These are phyloP conservation scores for Paraescarpia echinospica DNA, from an alignment of 1,140 invertebrate species.

Conservation along the genomic window DNA sequence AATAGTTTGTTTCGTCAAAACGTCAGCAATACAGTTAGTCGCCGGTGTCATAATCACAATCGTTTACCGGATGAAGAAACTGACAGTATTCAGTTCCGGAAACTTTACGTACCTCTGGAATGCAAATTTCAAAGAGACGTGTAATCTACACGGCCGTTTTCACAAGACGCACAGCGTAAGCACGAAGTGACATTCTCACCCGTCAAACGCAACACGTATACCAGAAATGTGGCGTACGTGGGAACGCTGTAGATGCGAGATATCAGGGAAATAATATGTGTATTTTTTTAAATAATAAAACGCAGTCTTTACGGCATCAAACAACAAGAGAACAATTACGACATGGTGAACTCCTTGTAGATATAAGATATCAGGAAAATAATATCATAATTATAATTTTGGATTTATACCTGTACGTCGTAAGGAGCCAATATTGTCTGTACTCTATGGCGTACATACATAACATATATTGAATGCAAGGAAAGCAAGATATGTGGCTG, in stretches of 20 bases:
- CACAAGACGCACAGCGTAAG: background rate
- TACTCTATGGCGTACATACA: too few relatives aligned
- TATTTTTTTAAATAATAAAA: background rate
- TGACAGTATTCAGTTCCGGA: background rate
- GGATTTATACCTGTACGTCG: too few relatives aligned
- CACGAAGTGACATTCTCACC: background rate
- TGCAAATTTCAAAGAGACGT: background rate
- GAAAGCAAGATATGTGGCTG: too few relatives aligned
- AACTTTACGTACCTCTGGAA: background rate
- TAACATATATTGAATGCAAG: too few relatives aligned
- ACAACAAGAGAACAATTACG: background rate
- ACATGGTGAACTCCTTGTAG: background rate
- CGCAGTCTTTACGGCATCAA: background rate
- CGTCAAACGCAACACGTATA: background rate
- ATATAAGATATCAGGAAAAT: background rate
- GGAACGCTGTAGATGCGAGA: background rate
- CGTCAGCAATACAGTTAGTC: background rate
- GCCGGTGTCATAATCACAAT: background rate
- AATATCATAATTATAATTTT: too few relatives aligned
- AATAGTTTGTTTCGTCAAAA: background rate
- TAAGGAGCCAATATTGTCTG: too few relatives aligned
- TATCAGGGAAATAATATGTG: background rate
- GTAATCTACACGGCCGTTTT: background rate
- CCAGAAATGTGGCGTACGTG: background rate
- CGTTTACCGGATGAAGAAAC: background rate